Evolutionary conservation across 2,797 vertebrate species (phyloP).

Genomic region (Menidia menidia): DNA sequence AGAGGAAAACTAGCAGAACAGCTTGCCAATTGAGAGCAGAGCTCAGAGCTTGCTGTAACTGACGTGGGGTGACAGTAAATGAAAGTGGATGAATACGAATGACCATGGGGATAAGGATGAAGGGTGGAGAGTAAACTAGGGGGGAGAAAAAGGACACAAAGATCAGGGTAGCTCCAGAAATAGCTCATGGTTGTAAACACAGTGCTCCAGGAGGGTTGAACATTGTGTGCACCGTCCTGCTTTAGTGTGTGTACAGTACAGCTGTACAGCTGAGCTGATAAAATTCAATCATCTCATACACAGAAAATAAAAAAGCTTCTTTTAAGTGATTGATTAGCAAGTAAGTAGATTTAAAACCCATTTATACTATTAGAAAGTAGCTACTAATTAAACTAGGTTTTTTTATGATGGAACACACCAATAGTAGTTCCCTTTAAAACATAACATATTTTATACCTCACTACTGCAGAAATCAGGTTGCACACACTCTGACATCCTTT

Average conservation of each 20-base stretch:
- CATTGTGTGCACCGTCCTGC: neutral
- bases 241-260: conserved; percentile 3
- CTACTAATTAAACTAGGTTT: conserved; percentile 15
- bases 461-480: neutral
- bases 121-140: conserved; percentile 19
- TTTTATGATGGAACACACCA: neutral
- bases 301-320: neutral
- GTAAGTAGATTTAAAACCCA: conserved; percentile 4
- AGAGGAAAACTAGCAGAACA: conserved; percentile 39
- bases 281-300: neutral
- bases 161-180: conserved; percentile 45
- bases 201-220: conserved; percentile 20
- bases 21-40: conserved; percentile 58
- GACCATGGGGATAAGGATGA: conserved; percentile 58
- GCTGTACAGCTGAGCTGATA: neutral
- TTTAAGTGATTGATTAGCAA: neutral
- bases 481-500: conserved; percentile 3
- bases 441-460: conserved; percentile 7
- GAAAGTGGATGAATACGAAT: conserved; percentile 77
- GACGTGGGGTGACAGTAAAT: conserved; percentile 71
- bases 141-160: conserved; percentile 16
- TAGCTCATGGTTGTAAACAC: conserved; percentile 47
- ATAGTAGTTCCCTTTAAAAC: neutral
- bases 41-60: conserved; percentile 59
- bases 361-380: neutral